Percentiles rank a stretch among this genome's conserved stretches.
Conservation (phyloP, 2,888 invertebrate species). For the Campoplex capitator region DNA sequence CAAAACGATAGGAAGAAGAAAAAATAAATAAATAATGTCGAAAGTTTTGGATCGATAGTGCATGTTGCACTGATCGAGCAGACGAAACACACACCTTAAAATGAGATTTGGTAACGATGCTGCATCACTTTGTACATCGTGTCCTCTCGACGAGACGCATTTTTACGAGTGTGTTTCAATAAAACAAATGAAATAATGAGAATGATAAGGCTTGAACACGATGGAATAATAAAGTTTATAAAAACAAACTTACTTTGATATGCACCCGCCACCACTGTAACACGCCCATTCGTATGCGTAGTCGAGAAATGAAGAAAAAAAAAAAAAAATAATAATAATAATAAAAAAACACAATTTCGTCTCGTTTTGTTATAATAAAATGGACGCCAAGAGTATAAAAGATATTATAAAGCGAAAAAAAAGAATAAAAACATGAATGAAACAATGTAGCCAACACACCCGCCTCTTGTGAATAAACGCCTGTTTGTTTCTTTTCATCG, state of each 20-base stretch:
- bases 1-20: not conserved
- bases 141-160: slow-evolving; percentile 27
- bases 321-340: not conserved
- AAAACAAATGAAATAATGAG: not conserved
- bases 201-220: slow-evolving; percentile 11
- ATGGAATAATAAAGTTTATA: slow-evolving; percentile 53
- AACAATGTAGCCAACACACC: slow-evolving; percentile 81
- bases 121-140: slow-evolving; percentile 24
- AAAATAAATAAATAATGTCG: not conserved
- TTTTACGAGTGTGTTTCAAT: slow-evolving; percentile 17
- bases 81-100: slow-evolving; percentile 23
- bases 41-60: slow-evolving; percentile 8
- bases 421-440: slow-evolving; percentile 75
- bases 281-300: slow-evolving; percentile 81
- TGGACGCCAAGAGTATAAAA: slow-evolving; percentile 72
- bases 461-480: slow-evolving; percentile 85
- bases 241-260: slow-evolving; percentile 75
- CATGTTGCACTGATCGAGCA: not conserved
- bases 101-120: slow-evolving; percentile 61
- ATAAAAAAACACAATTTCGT: slow-evolving; percentile 64
- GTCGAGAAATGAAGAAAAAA: slow-evolving; percentile 69
- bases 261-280: slow-evolving; percentile 79
- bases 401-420: slow-evolving; percentile 73
- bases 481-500: slow-evolving; percentile 84
- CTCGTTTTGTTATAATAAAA: slow-evolving; percentile 77